phyloP scores from a whole-genome alignment of 2,888 invertebrate genomes.

The Dynastes tityus region DNA sequence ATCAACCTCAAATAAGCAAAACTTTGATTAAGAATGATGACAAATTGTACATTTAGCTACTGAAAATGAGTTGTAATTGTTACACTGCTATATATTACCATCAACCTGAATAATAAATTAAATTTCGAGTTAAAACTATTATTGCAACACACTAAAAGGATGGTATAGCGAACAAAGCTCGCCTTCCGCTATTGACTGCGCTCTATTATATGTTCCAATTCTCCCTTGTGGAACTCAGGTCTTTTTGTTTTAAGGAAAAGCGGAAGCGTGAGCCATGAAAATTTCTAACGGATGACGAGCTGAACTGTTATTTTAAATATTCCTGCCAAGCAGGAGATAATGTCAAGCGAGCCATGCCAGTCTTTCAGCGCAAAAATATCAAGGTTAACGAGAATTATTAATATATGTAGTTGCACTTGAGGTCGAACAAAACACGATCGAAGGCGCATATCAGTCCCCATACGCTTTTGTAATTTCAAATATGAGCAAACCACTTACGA shows the following conservation, averaged over 20 bases:
- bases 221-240: background rate
- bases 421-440: constrained; percentile 37
- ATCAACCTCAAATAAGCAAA: too few species aligned
- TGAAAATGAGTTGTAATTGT: too few species aligned
- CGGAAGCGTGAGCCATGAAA: constrained; percentile 41
- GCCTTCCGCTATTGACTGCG: constrained; percentile 8
- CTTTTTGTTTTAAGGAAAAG: constrained; percentile 34
- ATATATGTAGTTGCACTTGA: constrained; percentile 2
- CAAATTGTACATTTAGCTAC: too few species aligned
- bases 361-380: constrained; percentile 24
- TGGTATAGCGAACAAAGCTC: background rate
- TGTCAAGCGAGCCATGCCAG: constrained; percentile 10
- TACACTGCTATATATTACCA: too few species aligned
- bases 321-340: constrained; percentile 7
- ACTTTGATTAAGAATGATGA: too few species aligned
- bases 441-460: background rate
- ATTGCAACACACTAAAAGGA: background rate
- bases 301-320: constrained; percentile 38
- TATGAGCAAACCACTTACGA: constrained; percentile 18
- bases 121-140: constrained; percentile 1
- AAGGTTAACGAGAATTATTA: constrained; percentile 37
- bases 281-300: constrained; percentile 26
- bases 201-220: constrained; percentile 18
- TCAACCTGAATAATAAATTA: background rate
- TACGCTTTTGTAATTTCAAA: constrained; percentile 8